Percentiles rank a stretch among this genome's conserved stretches.
These are phyloP conservation scores for Anaspis maculata DNA, from an alignment of 2,888 invertebrate species.

Conservation along the genomic window DNA sequence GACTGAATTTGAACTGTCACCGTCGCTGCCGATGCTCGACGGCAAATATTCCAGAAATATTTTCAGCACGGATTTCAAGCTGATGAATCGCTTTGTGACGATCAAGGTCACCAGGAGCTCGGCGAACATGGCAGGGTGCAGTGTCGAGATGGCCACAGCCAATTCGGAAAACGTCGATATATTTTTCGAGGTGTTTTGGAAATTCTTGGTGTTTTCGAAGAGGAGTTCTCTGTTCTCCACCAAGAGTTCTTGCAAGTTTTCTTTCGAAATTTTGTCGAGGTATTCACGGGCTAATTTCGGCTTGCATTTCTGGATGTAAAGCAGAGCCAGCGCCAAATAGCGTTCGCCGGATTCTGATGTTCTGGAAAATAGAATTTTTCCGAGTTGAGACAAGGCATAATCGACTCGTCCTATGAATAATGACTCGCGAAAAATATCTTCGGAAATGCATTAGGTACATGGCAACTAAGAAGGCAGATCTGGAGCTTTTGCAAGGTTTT, in stretches of 20 bases:
- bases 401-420: too few relatives aligned
- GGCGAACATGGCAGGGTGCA: constrained; percentile 43
- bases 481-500: too few relatives aligned
- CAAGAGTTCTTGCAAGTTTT: constrained; percentile 39
- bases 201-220: constrained; percentile 42
- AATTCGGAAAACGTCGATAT: constrained; percentile 49
- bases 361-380: too few relatives aligned
- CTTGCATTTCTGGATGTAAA: constrained; percentile 48
- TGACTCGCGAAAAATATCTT: too few relatives aligned
- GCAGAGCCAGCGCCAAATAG: constrained; percentile 42
- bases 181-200: constrained; percentile 32
- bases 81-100: constrained; percentile 37
- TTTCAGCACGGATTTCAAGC: constrained; percentile 44
- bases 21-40: constrained; percentile 52
- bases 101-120: constrained; percentile 45
- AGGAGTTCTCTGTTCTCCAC: constrained; percentile 45
- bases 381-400: too few relatives aligned
- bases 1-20: constrained; percentile 43
- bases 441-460: too few relatives aligned
- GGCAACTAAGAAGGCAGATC: too few relatives aligned
- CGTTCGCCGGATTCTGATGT: too few relatives aligned
- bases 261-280: constrained; percentile 40
- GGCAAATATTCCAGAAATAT: constrained; percentile 59
- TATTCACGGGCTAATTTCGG: constrained; percentile 42
- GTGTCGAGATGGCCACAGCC: constrained; percentile 44